These are phyloP conservation scores for Lepidocolaptes lacrymiger DNA, from an alignment of 2,797 vertebrate species.

Conservation along the genomic window DNA sequence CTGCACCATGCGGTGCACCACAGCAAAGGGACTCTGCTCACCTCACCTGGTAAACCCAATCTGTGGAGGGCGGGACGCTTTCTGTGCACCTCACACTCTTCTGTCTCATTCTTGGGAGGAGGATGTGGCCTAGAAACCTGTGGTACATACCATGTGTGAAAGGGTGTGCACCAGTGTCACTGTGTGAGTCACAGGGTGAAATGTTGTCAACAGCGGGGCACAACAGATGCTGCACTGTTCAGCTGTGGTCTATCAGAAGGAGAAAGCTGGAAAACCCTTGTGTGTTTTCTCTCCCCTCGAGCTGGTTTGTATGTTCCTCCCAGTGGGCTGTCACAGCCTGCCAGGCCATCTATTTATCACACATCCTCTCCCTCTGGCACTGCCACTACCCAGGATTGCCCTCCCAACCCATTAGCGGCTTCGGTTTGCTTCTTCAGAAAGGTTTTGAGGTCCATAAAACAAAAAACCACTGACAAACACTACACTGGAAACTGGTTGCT, in stretches of 20 bases:
- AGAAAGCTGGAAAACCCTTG: not conserved
- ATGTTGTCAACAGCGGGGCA: not conserved
- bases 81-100: not conserved
- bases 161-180: not conserved
- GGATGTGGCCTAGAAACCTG: not conserved
- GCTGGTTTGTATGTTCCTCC: not conserved
- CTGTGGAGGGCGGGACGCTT: not conserved
- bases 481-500: not conserved
- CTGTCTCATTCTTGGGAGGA: not conserved
- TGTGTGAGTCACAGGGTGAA: not conserved
- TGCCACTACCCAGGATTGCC: not conserved
- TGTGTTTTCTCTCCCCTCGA: fast-evolving
- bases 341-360: not conserved
- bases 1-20: not conserved
- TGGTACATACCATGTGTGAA: not conserved
- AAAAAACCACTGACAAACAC: not conserved
- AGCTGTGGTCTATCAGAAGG: not conserved
- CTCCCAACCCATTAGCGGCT: fast-evolving
- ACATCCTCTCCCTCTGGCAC: not conserved
- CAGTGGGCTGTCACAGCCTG: not conserved
- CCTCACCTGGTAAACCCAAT: not conserved
- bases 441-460: not conserved
- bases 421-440: not conserved
- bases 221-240: not conserved
- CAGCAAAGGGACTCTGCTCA: not conserved